phyloP scores from a whole-genome alignment of 1,140 invertebrate species.

The Drosophila prosaltans region DNA sequence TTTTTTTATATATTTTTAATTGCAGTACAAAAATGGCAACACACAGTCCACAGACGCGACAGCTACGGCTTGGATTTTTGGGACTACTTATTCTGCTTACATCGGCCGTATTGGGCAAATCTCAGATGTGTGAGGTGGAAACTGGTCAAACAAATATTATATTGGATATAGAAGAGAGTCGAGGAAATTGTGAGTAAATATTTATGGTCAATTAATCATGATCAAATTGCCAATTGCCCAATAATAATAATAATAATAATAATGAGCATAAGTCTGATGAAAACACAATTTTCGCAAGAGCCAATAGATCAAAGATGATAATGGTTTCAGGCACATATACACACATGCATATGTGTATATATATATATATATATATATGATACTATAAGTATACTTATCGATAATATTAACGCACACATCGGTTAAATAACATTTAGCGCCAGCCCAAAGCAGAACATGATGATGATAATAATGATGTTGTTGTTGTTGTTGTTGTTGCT shows the following conservation, averaged over 20 bases:
- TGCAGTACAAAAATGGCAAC: conserved; percentile 61
- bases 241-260: conserved; percentile 11
- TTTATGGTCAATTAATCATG: conserved; percentile 21
- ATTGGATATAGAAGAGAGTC: conserved; percentile 94
- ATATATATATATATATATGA: conserved; percentile 1
- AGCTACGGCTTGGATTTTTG: conserved; percentile 41
- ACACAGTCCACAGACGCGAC: conserved; percentile 29
- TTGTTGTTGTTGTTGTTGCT: not conserved
- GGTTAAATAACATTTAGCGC: conserved; percentile 30
- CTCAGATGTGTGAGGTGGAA: conserved; percentile 86
- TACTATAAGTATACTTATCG: conserved; percentile 23
- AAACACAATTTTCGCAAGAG: conserved; percentile 18
- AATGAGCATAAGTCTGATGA: conserved; percentile 15
- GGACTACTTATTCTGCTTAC: conserved; percentile 57
- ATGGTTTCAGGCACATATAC: conserved; percentile 11
- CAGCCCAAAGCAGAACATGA: conserved; percentile 16
- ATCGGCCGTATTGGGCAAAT: conserved; percentile 74
- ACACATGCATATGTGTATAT: not conserved
- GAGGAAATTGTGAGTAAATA: conserved; percentile 90
- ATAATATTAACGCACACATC: conserved; percentile 28
- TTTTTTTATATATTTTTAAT: conserved; percentile 27
- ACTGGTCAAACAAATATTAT: conserved; percentile 94
- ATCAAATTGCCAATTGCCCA: conserved; percentile 17
- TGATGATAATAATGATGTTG: not conserved
- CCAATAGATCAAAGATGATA: conserved; percentile 20